Evolutionary conservation across 2,888 invertebrate genomes (phyloP), one percentile per base, ranked within the genome.

Genomic region (Plagodis pulveraria): DNA sequence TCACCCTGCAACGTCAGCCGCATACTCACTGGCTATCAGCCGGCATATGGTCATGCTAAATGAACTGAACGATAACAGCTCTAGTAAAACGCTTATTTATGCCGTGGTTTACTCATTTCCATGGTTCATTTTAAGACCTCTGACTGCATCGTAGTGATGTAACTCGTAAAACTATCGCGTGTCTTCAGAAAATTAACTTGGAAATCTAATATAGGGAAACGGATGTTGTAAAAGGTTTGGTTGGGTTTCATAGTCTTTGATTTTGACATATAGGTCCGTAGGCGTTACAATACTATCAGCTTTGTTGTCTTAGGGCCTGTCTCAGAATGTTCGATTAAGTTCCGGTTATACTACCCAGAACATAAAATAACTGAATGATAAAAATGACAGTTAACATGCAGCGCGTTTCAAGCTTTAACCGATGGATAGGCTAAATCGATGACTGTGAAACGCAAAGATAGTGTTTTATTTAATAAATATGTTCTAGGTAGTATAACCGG

Each of bases 61-160:
- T 81, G 76, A 74, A 71, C 73, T 67, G 65, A 44, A 71, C 80
- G 81, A 84, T 85, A 83, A 84, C 73, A 73, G 62, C 57, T 67
- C 73, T 73, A 71, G 73, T 80, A 76, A 83, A 81, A 77, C 77
- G 70, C 72, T 73, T 78, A 77, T 79, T 81, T 80, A 76, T 73
- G 80, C 69, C 69, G 73, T 73, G 74, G 73, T 82, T n/a, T 83
- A 83, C 78, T 79, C 81, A 81, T 74, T 73, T 74, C 70, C 69
- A 76, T 66, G 71, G 69, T 58, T 65, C 57, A 71, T 69, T 71
- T 60, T 52, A 50, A 57, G 48, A 52, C 44, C 50, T 49, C 56
- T 58, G 58, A 56, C 53, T 62, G 55, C 59, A 66, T 65, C 50
- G 42, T 46, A 36, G 51, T 69, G 69, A 67, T 36, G 66, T 52